Percentiles rank a stretch among this genome's conserved stretches.
These are phyloP conservation scores for Atta texana DNA, from an alignment of 1,140 invertebrate species.

Conservation along the genomic window DNA sequence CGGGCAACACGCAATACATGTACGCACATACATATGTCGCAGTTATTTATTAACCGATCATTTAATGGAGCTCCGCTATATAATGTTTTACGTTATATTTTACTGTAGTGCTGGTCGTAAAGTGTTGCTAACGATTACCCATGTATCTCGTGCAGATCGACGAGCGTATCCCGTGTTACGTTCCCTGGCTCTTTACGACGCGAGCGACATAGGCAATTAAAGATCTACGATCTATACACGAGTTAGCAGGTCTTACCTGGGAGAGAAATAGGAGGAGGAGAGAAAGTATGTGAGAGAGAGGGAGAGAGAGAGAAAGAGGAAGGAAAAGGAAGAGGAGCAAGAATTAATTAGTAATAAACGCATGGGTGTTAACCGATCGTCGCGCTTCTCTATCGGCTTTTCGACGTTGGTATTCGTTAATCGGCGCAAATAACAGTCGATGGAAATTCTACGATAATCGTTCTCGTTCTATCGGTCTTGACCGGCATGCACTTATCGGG, in stretches of 20 bases:
- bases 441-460: slow-evolving; percentile 53
- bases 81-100: slow-evolving; percentile 48
- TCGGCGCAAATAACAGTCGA: slow-evolving; percentile 74
- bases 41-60: slow-evolving; percentile 47
- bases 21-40: not conserved
- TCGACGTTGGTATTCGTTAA: slow-evolving; percentile 68
- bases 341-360: slow-evolving; percentile 71
- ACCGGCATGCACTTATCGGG: slow-evolving; percentile 5
- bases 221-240: slow-evolving; percentile 62
- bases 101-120: slow-evolving; percentile 31
- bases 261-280: not conserved
- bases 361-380: slow-evolving; percentile 63
- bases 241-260: slow-evolving; percentile 35
- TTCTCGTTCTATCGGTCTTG: slow-evolving; percentile 44
- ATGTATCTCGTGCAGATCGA: slow-evolving; percentile 53
- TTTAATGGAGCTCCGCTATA: slow-evolving; percentile 44
- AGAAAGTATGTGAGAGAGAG: not conserved
- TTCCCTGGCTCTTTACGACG: slow-evolving; percentile 46
- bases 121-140: slow-evolving; percentile 55
- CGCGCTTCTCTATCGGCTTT: not conserved
- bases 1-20: slow-evolving; percentile 1
- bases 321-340: not conserved
- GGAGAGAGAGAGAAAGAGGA: not conserved
- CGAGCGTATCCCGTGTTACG: slow-evolving; percentile 34
- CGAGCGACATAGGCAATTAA: slow-evolving; percentile 51